phyloP scores from a whole-genome alignment of 37 sponge, comb jelly and placozoan genomes.

The Spongilla lacustris region DNA sequence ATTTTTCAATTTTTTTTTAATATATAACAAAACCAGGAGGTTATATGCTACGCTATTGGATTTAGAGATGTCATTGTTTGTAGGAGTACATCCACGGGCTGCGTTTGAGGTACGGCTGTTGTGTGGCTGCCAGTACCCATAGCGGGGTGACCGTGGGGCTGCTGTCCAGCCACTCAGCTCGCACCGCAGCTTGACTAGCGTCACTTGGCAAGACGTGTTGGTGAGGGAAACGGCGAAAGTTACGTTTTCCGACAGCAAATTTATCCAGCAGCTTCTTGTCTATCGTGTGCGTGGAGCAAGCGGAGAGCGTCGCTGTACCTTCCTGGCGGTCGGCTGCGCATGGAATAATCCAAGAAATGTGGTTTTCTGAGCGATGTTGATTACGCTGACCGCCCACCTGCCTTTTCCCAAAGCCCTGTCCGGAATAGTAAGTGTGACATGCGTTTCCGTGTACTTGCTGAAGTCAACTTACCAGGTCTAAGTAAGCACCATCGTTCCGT shows the following conservation, averaged over 20 bases:
- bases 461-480: constrained; percentile 49
- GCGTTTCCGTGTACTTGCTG: neutral
- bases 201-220: constrained; percentile 27
- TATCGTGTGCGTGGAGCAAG: constrained; percentile 2
- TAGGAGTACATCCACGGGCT: constrained; percentile 73
- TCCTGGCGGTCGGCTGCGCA: neutral
- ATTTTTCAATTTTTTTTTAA: neutral
- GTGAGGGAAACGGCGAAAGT: constrained; percentile 51
- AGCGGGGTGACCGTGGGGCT: constrained; percentile 42
- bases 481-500: constrained; percentile 55
- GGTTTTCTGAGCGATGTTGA: constrained; percentile 62
- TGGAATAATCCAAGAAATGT: constrained; percentile 19
- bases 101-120: constrained; percentile 35
- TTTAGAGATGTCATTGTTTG: constrained; percentile 2
- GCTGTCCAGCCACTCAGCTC: constrained; percentile 7
- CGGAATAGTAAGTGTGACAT: neutral
- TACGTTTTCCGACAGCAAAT: constrained; percentile 26
- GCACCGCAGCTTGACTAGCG: neutral
- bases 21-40: too few species aligned
- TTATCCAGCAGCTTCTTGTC: constrained; percentile 21
- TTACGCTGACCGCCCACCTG: constrained; percentile 32
- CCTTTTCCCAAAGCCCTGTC: constrained; percentile 58
- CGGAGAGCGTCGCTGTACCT: neutral
- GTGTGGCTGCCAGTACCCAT: constrained; percentile 55
- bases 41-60: neutral